Evolutionary conservation across 2,113 vertebrate species (phyloP), one percentile per base, ranked within the genome.

Genomic region (Archocentrus centrarchus): DNA sequence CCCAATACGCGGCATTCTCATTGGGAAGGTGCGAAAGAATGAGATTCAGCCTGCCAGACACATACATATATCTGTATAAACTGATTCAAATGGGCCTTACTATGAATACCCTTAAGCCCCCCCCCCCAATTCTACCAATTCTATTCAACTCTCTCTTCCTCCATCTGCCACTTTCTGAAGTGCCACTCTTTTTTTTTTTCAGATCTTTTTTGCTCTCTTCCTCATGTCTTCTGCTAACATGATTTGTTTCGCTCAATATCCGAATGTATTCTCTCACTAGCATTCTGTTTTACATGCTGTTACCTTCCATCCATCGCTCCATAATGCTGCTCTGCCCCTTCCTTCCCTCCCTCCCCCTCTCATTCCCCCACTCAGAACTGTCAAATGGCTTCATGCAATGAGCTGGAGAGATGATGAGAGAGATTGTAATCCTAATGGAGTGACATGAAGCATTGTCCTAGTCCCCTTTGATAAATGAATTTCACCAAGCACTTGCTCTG

Each of bases 381-480:
- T 92, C 89, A 89, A 88, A 93, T 37, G 59, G 79, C 82, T 89
- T 82, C 64, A 85, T 86, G 82, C 90, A 89, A 91, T 35, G 79
- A 91, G 85, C 86, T 80, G 81, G 66, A 59, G 88, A 83, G 89
- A 93, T 92, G 91, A 94, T 89, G 86, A 93, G 86, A 89, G 81
- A 84, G 89, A 90, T 88, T 81, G 86, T 82, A 79, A 87, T 81
- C 88, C 86, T 92, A 92, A 93, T 89, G 91, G 88, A 86, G 85
- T 86, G 88, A 87, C 88, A 90, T 81, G 82, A 76, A 55, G 83
- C 86, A 81, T 81, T 78, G 80, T 89, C 86, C 87, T 78, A 13
- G 80, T 39, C 58, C 76, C 61, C 87, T 91, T 90, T 93, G 90
- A 94, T 93, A 85, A 93, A 91, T 88, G 86, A 87, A 92, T 94